These are phyloP conservation scores for Dryobates pubescens DNA, from an alignment of 2,797 vertebrate species.

Conservation along the genomic window DNA sequence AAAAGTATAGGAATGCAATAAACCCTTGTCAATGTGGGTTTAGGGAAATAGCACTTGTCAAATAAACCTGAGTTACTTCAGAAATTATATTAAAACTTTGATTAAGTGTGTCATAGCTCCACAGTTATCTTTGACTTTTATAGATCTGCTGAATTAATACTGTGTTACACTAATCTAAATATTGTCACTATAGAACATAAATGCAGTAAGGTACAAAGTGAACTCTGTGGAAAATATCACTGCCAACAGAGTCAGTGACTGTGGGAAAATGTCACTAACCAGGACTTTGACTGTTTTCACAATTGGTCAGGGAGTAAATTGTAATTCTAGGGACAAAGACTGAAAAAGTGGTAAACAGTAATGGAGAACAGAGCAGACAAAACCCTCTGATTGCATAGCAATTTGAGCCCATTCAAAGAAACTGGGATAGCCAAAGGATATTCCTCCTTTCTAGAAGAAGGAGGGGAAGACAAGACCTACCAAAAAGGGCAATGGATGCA, in stretches of 20 bases:
- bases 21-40: not conserved
- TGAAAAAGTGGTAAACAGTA: not conserved
- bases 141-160: not conserved
- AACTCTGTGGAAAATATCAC: not conserved
- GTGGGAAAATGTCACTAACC: not conserved
- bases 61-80: conserved; percentile 9
- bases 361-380: not conserved
- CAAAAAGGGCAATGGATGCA: not conserved
- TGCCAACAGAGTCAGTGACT: not conserved
- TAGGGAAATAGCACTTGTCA: conserved; percentile 13
- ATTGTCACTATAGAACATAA: not conserved
- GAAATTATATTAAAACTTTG: not conserved
- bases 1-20: not conserved
- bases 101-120: not conserved
- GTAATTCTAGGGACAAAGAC: not conserved
- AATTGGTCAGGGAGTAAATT: not conserved
- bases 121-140: conserved; percentile 13
- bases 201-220: not conserved
- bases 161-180: conserved; percentile 8
- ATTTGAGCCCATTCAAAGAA: not conserved
- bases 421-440: not conserved
- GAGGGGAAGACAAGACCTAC: not conserved
- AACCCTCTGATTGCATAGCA: not conserved
- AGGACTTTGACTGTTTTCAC: not conserved
- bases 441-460: not conserved